Percentiles rank a stretch among this genome's conserved stretches.
Evolutionary conservation across 2,888 invertebrate genomes (phyloP).

Genomic region (Acanthosepion pharaonis): DNA sequence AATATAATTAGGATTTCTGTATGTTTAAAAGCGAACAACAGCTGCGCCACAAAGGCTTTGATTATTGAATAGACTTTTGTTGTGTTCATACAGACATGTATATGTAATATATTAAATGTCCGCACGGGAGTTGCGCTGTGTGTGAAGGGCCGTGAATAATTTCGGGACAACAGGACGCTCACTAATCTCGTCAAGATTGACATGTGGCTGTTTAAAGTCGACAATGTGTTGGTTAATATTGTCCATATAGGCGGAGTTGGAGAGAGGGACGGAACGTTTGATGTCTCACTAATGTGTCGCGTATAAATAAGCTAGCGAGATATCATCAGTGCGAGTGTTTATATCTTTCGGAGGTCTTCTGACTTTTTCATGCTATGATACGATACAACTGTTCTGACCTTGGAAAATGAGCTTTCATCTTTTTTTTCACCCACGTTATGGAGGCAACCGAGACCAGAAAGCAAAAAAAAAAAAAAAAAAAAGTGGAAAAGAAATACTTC

Average conservation of each 20-base stretch:
- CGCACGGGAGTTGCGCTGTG: background rate
- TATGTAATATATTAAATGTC: background rate
- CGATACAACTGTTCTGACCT: too few relatives aligned
- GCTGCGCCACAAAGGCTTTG: conserved; percentile 2
- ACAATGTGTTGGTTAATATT: background rate
- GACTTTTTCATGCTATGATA: too few relatives aligned
- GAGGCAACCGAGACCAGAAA: too few relatives aligned
- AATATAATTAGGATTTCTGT: conserved; percentile 18
- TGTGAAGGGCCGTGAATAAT: background rate
- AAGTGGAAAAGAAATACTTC: too few relatives aligned
- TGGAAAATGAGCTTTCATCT: too few relatives aligned
- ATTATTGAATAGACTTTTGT: conserved; percentile 16
- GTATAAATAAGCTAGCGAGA: background rate
- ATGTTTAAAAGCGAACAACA: conserved; percentile 18
- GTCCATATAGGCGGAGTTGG: background rate
- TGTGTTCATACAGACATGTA: background rate
- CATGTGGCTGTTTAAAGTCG: background rate
- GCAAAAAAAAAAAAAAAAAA: too few relatives aligned
- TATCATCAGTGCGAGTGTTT: background rate
- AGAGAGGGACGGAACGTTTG: background rate
- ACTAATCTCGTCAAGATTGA: background rate
- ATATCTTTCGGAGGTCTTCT: background rate
- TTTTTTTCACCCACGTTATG: too few relatives aligned
- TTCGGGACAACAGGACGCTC: background rate
- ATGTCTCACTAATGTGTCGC: background rate